A percentile compares a stretch with the other conserved stretches of the same genome.
phyloP scores from a whole-genome alignment of 2,113 vertebrate species.

The Marmota monax region DNA sequence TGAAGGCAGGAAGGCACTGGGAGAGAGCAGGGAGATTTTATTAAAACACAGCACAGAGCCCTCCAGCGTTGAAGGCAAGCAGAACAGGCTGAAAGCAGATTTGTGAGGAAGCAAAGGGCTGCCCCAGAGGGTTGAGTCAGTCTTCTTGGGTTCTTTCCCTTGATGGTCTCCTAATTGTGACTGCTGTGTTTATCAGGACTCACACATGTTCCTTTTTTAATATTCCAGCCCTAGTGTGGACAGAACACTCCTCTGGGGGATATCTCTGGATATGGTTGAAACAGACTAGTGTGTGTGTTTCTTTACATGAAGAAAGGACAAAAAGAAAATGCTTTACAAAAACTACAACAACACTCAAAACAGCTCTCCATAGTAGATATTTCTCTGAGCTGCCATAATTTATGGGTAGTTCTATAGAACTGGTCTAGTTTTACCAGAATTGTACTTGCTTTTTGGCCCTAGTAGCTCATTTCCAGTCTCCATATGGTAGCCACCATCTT shows the following conservation, averaged over 20 bases:
- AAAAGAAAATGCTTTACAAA: neutral
- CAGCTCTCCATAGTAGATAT: neutral
- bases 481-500: neutral
- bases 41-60: neutral
- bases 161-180: neutral
- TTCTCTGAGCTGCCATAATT: neutral
- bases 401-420: neutral
- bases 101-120: neutral
- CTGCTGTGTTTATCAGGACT: neutral
- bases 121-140: neutral
- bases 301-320: neutral
- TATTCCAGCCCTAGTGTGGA: neutral
- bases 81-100: neutral
- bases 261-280: neutral
- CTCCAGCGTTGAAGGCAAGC: neutral
- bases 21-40: slow-evolving; percentile 3
- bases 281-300: neutral
- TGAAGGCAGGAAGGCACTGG: neutral
- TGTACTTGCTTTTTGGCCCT: neutral
- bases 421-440: neutral
- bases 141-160: neutral
- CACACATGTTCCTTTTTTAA: neutral
- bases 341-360: neutral
- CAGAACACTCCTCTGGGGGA: neutral
- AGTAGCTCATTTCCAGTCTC: neutral